Percentiles rank a stretch among this genome's conserved stretches.
phyloP scores from a whole-genome alignment of 2,888 invertebrate species.

The Leptinotarsa tumamoca region DNA sequence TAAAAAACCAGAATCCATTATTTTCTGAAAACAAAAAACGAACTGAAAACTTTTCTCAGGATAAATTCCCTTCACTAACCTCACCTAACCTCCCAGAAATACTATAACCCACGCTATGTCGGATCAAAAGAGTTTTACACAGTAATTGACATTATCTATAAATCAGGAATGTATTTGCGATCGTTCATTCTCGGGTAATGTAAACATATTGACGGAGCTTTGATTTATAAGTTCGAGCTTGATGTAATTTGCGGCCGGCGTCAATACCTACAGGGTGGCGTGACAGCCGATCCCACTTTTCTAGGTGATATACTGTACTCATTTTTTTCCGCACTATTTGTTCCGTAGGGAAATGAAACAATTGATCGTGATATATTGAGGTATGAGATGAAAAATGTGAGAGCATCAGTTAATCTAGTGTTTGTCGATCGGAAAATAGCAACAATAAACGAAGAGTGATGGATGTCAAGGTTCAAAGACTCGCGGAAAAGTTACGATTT shows the following conservation, averaged over 20 bases:
- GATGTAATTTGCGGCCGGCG: conserved; percentile 51
- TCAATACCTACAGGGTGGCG: conserved; percentile 15
- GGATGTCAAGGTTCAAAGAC: background rate
- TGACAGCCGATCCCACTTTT: background rate
- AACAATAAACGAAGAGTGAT: background rate
- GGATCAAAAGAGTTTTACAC: conserved; percentile 3
- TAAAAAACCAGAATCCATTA: too few relatives aligned
- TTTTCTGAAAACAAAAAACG: too few relatives aligned
- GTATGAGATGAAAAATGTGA: background rate
- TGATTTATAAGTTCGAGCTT: conserved; percentile 59
- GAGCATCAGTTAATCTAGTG: conserved; percentile 3
- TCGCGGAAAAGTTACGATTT: background rate
- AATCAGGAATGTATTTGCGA: conserved; percentile 58
- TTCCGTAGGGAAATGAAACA: conserved; percentile 5
- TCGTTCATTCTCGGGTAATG: conserved; percentile 60
- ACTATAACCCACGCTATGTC: background rate
- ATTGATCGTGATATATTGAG: conserved; percentile 2
- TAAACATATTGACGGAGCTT: conserved; percentile 61
- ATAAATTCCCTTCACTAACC: too few relatives aligned
- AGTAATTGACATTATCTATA: conserved; percentile 60
- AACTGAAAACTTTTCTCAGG: too few relatives aligned
- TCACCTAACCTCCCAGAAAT: too few relatives aligned
- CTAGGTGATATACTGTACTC: conserved; percentile 2
- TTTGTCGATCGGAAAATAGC: background rate
- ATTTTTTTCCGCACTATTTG: conserved; percentile 8